Base-by-base conservation (phyloP, 2,797 vertebrate species). In the Mareca strepera region DNA sequence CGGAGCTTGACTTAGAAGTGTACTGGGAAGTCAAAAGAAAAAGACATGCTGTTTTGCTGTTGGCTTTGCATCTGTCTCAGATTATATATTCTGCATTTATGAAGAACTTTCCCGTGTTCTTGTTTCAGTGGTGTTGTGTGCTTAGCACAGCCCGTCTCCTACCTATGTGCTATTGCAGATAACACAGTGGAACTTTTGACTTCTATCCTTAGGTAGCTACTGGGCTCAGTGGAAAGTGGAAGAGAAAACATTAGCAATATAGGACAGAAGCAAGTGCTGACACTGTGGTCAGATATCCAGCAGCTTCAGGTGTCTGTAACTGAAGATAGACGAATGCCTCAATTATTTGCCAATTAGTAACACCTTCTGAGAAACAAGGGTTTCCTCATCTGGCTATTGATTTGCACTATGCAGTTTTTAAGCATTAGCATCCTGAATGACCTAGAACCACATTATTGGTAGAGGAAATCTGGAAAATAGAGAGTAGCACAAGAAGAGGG, bases 61-160 rank as follows among this genome's bases (percentile, higher is more conserved):
- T 21, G 39, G 20, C 29, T 75, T 85, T 76, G 26, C 12, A 29
- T 86, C 53, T 63, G 25, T 86, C 64, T 94, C 83, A 86, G 53
- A 85, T 91, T 77, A 44, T 77, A 58, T 35, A 63, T 20, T 33
- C 16, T 6, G 50, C 66, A 62, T 41, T 72, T 92, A 56, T 64
- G 92, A 90, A 94, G 68, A 85, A 83, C 56, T 91, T 95, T 90
- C 70, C 75, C 90, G 60, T 23, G 64, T 88, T 75, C 82, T 94
- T 82, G n/a, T 80, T 97, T 82, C 88, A 67, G 53, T 88, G 73
- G 86, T 86, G 55, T 66, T 93, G n/a, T 60, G 87, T 62, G 53
- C 37, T 80, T 60, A 72, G 66, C 39, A 83, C 70, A 88, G 43
- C 52, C 12, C 3, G 8, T 37, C 41, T 58, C 66, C 33, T n/a